Conservation (phyloP, 2,888 invertebrate genomes). For the Drosophila birchii region DNA sequence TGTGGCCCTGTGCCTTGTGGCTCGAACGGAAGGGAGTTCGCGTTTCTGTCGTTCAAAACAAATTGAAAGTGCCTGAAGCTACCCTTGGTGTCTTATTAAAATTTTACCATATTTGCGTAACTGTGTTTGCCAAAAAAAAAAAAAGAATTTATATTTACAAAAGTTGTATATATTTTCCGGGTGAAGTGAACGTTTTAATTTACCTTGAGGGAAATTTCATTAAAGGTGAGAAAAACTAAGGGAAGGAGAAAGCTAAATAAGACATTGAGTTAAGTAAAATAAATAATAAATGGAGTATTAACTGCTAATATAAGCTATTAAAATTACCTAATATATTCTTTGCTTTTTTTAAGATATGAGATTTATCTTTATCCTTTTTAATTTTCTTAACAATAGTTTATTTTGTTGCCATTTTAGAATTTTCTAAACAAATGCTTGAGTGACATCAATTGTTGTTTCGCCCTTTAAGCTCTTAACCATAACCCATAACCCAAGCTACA, state of each 20-base stretch:
- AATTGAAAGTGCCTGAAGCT: slow-evolving; percentile 34
- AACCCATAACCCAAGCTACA: background rate
- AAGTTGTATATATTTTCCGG: slow-evolving; percentile 6
- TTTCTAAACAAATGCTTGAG: background rate
- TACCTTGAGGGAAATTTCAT: background rate
- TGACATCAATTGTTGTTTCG: background rate
- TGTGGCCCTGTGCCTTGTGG: slow-evolving; percentile 16
- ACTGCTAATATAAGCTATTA: too few species aligned
- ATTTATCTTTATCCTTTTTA: background rate
- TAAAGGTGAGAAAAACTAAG: background rate
- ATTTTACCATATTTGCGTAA: slow-evolving; percentile 27
- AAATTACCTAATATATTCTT: background rate
- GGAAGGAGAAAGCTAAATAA: background rate
- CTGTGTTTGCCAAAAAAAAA: slow-evolving; percentile 10
- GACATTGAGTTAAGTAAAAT: background rate
- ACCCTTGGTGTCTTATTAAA: slow-evolving; percentile 23
- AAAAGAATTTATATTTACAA: background rate
- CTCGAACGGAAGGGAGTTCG: slow-evolving; percentile 2
- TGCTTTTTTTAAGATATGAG: too few species aligned
- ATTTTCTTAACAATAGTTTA: background rate
- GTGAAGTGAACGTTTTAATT: slow-evolving; percentile 17
- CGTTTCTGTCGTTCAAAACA: slow-evolving; percentile 9
- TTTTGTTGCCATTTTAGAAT: background rate
- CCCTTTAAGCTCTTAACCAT: slow-evolving; percentile 13
- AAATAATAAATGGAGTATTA: background rate